A percentile compares a stretch with the other conserved stretches of the same genome.
Evolutionary conservation across 2,888 invertebrate genomes (phyloP).

Genomic region (Hirtodrosophila alboralis): DNA sequence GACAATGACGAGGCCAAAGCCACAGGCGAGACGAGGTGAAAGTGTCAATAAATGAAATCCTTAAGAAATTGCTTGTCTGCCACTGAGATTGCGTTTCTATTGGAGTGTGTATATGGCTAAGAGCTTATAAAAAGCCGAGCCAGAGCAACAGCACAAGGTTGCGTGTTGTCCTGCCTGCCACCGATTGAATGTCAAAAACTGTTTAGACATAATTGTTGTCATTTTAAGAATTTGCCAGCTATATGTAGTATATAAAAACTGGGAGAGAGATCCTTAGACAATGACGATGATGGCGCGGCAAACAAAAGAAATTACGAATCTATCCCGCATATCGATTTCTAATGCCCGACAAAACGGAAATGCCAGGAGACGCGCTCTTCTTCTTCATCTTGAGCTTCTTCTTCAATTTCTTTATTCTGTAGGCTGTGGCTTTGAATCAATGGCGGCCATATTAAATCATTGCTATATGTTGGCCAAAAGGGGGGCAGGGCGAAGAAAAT

Average conservation of each 20-base stretch:
- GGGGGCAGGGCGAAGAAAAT: too few species aligned
- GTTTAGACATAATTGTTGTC: conserved; percentile 71
- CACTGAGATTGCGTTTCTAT: conserved; percentile 21
- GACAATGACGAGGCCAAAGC: conserved; percentile 28
- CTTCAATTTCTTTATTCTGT: conserved; percentile 13
- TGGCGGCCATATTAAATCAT: conserved; percentile 67
- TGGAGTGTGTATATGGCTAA: conserved; percentile 28
- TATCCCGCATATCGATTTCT: conserved; percentile 66
- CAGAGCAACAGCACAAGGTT: conserved; percentile 46
- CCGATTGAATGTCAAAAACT: conserved; percentile 72
- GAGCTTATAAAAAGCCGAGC: conserved; percentile 44
- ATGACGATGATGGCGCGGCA: conserved; percentile 2
- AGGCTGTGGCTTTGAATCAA: conserved; percentile 36
- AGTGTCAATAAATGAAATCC: conserved; percentile 80
- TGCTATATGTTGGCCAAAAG: conserved; percentile 19
- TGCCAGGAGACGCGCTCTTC: not conserved
- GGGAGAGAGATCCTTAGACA: not conserved
- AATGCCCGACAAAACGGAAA: conserved; percentile 43
- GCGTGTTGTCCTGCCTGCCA: conserved; percentile 14
- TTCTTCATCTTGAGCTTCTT: not conserved
- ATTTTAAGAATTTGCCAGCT: conserved; percentile 46
- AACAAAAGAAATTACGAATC: conserved; percentile 23
- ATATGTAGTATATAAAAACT: conserved; percentile 2
- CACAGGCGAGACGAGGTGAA: conserved; percentile 59
- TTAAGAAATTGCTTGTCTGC: conserved; percentile 76